Conservation (phyloP, 1,140 invertebrate species). For the Zaprionus nigranus region DNA sequence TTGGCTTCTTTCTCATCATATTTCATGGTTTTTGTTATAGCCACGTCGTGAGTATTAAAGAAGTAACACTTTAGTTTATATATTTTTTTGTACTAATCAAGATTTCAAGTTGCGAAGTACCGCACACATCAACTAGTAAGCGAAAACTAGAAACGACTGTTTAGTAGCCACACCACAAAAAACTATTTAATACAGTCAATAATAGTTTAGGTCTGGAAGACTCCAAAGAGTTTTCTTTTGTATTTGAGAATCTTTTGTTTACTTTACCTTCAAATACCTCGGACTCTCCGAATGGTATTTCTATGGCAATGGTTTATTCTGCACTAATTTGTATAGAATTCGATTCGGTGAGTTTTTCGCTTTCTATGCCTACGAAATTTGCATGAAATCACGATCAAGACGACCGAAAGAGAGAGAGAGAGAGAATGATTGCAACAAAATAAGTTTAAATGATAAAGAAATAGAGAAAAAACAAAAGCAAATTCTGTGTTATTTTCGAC, state of each 20-base stretch:
- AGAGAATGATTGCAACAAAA: slow-evolving; percentile 29
- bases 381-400: slow-evolving; percentile 16
- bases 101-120: not conserved
- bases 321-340: slow-evolving; percentile 21
- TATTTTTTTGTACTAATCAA: not conserved
- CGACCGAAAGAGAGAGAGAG: not conserved
- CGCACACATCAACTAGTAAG: not conserved
- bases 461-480: slow-evolving; percentile 14
- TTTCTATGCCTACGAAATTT: slow-evolving; percentile 25
- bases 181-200: not conserved
- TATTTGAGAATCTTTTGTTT: slow-evolving; percentile 1
- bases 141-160: not conserved
- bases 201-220: not conserved
- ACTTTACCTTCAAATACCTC: not conserved
- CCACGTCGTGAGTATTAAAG: not conserved
- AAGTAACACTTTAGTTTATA: not conserved
- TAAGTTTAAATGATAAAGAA: slow-evolving; percentile 48
- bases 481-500: slow-evolving; percentile 60
- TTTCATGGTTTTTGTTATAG: slow-evolving; percentile 7
- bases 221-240: not conserved
- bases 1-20: slow-evolving; percentile 15
- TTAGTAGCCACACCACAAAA: not conserved
- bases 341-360: slow-evolving; percentile 8
- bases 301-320: slow-evolving; percentile 3
- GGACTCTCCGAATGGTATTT: not conserved